Evolutionary conservation across 2,113 vertebrate genomes (phyloP).

Genomic region (Cygnus atratus): DNA sequence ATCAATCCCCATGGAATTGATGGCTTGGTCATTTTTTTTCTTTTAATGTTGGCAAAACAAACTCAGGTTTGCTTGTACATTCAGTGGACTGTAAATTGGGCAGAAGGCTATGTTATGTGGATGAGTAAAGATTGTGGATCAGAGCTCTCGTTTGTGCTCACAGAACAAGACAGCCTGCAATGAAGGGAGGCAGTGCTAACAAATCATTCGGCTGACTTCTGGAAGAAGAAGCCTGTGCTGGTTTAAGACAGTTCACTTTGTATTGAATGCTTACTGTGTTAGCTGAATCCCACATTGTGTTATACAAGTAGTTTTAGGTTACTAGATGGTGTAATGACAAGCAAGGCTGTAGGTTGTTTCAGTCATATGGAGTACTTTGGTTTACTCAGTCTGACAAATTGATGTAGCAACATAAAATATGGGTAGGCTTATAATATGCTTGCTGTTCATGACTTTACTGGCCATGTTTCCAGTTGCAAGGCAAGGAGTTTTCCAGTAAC

Average conservation of each 20-base stretch:
- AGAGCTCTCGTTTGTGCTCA: neutral
- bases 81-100: neutral
- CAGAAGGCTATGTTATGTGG: neutral
- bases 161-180: neutral
- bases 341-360: neutral
- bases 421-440: neutral
- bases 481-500: neutral
- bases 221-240: neutral
- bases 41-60: neutral
- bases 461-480: neutral
- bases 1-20: neutral
- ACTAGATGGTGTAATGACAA: neutral
- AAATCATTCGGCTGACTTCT: neutral
- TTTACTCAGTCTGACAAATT: neutral
- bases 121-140: neutral
- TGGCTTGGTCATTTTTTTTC: neutral
- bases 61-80: neutral
- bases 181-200: accelerated
- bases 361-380: neutral
- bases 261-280: neutral
- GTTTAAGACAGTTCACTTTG: neutral
- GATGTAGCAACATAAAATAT: neutral
- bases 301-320: neutral
- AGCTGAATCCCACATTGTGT: neutral
- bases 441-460: neutral